phyloP scores from a whole-genome alignment of 37 sponge, comb jelly and placozoan species.

The Sycon ciliatum region DNA sequence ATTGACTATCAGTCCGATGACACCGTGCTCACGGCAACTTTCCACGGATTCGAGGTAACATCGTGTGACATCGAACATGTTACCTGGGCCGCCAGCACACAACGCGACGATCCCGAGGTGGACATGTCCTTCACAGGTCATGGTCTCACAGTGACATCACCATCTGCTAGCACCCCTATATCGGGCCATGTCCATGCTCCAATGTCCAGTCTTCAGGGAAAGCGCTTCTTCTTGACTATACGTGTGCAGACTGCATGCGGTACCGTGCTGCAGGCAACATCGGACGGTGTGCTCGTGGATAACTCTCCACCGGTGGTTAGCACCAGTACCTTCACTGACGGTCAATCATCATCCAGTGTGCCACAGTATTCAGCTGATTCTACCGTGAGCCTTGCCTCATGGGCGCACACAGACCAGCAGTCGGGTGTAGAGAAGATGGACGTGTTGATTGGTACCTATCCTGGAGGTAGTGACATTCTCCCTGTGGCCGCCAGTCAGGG shows the following conservation, averaged over 20 bases:
- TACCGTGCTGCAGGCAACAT: slow-evolving; percentile 17
- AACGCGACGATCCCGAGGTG: slow-evolving; percentile 15
- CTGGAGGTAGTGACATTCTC: slow-evolving; percentile 53
- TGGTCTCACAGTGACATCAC: slow-evolving; percentile 32
- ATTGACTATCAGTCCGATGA: slow-evolving; percentile 52
- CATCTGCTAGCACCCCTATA: not conserved
- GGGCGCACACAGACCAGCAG: not conserved
- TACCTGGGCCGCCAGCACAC: slow-evolving; percentile 50
- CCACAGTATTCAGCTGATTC: no score
- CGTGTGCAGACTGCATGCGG: slow-evolving; percentile 55
- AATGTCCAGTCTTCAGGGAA: not conserved
- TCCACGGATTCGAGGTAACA: slow-evolving; percentile 51
- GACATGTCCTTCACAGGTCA: slow-evolving; percentile 42
- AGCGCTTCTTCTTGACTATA: slow-evolving; percentile 44
- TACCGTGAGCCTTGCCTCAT: not conserved
- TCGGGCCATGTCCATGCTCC: not conserved
- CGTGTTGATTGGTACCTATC: slow-evolving; percentile 46
- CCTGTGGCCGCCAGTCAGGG: not conserved
- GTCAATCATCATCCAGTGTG: no score
- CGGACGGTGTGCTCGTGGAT: slow-evolving; percentile 69
- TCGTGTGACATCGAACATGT: slow-evolving; percentile 51
- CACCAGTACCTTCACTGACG: slow-evolving; percentile 18
- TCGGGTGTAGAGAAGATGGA: no score
- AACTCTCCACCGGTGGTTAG: slow-evolving; percentile 44
- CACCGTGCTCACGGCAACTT: slow-evolving; percentile 45